Evolutionary conservation across 2,797 vertebrate species (phyloP).

Genomic region (Prionace glauca): DNA sequence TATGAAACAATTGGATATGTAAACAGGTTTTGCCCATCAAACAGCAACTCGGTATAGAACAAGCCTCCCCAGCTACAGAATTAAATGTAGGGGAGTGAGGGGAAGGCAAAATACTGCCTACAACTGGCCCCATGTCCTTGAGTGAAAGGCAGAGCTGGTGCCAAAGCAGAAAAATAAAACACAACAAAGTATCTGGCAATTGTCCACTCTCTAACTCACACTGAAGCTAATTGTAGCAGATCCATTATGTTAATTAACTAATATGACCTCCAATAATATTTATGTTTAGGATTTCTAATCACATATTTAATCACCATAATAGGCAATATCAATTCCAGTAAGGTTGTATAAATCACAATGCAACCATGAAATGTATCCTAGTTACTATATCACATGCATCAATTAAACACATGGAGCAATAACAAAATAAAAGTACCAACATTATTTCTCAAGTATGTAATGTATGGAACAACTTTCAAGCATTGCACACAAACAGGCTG

Average conservation of each 20-base stretch:
- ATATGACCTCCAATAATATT: not conserved
- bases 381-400: not conserved
- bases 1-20: not conserved
- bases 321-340: not conserved
- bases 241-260: not conserved
- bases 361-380: not conserved
- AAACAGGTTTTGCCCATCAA: no score
- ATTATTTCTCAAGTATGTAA: not conserved
- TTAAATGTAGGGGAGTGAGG: not conserved
- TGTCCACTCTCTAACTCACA: not conserved
- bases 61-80: not conserved
- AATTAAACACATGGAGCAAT: not conserved
- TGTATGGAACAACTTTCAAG: not conserved
- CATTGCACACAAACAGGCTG: not conserved
- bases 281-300: not conserved
- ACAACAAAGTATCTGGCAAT: not conserved
- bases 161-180: not conserved
- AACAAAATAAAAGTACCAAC: not conserved
- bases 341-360: not conserved
- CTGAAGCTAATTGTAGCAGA: not conserved
- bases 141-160: not conserved
- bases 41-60: not conserved
- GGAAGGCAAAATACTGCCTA: not conserved
- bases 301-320: not conserved
- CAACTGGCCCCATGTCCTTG: not conserved